phyloP scores from a whole-genome alignment of 2,888 invertebrate species.

The Agrotis puta region DNA sequence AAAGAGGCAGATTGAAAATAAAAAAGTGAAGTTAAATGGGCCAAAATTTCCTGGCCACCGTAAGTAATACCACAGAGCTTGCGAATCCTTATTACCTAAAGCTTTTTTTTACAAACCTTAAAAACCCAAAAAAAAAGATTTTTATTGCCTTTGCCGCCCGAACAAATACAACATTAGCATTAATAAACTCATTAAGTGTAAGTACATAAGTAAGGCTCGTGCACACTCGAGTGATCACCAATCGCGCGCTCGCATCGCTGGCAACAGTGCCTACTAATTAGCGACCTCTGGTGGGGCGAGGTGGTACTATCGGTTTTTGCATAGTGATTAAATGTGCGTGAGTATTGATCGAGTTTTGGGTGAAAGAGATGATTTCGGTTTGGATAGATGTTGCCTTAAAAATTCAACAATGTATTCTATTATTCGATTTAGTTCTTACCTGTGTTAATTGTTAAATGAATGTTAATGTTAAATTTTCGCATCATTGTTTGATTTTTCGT shows the following conservation, averaged over 20 bases:
- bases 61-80: no score
- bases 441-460: no score
- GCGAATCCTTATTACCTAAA: no score
- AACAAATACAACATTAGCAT: constrained; percentile 55
- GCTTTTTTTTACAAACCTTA: constrained; percentile 13
- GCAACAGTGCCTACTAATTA: constrained; percentile 80
- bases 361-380: neutral
- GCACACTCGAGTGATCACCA: constrained; percentile 82
- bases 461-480: no score
- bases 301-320: constrained; percentile 74
- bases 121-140: neutral
- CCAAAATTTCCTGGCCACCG: no score
- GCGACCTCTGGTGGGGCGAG: constrained; percentile 78
- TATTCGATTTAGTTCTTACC: no score
- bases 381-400: neutral
- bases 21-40: no score
- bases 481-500: no score
- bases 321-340: constrained; percentile 12
- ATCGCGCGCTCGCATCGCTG: constrained; percentile 79
- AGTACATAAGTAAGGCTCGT: constrained; percentile 62
- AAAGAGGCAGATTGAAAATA: no score
- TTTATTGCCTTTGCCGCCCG: neutral
- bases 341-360: constrained; percentile 32
- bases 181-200: constrained; percentile 54
- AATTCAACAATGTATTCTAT: neutral